Conservation (phyloP, 2,797 vertebrate species). For the Malacoraja senta region DNA sequence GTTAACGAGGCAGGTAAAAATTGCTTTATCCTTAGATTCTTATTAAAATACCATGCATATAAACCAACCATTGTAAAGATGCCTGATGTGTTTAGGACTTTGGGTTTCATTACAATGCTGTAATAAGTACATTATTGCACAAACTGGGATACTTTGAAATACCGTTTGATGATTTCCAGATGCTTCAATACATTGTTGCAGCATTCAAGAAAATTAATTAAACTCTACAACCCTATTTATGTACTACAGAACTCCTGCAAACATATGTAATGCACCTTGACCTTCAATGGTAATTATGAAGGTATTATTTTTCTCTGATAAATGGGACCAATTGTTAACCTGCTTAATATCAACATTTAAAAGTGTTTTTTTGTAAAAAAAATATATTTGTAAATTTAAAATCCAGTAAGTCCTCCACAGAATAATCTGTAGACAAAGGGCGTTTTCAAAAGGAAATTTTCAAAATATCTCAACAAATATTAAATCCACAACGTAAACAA, state of each 20-base stretch:
- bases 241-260: background rate
- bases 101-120: background rate
- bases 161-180: slow-evolving; percentile 3
- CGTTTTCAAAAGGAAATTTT: slow-evolving; percentile 32
- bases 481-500: background rate
- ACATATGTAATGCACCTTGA: background rate
- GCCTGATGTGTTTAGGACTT: background rate
- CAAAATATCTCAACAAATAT: slow-evolving; percentile 16
- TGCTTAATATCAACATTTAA: slow-evolving; percentile 7
- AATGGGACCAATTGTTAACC: slow-evolving; percentile 24
- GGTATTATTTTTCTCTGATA: slow-evolving; percentile 7
- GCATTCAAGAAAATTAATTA: slow-evolving; percentile 31
- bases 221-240: background rate
- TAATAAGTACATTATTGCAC: background rate
- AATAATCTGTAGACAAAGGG: background rate
- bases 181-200: background rate
- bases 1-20: background rate
- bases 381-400: background rate
- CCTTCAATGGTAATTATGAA: slow-evolving; percentile 3
- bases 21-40: background rate
- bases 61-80: background rate
- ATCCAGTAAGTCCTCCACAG: background rate
- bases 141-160: background rate
- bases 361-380: background rate
- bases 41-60: background rate